Conservation (phyloP, 1,140 invertebrate genomes). For the Hyposmocoma kahamanoa region DNA sequence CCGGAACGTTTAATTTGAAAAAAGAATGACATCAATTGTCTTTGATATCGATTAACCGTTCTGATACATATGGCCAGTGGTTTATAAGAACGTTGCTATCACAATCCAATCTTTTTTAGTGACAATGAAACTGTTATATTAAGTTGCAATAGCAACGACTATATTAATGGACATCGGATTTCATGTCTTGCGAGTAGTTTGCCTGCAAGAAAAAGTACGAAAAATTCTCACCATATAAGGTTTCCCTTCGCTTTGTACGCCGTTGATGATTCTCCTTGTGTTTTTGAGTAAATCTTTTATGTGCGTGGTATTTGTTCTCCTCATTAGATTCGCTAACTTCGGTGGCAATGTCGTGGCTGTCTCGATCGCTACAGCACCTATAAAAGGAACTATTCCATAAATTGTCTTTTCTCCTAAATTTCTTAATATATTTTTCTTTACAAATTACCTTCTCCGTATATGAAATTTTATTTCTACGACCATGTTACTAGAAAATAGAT, state of each 20-base stretch:
- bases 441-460: no score
- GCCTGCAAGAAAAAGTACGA: not conserved
- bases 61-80: not conserved
- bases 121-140: not conserved
- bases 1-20: not conserved
- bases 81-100: not conserved
- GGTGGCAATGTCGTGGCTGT: conserved; percentile 25
- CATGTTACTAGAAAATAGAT: no score
- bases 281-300: conserved; percentile 25
- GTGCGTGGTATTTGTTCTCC: conserved; percentile 23
- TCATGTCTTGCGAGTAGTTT: not conserved
- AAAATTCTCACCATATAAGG: conserved; percentile 39
- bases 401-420: no score
- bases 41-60: not conserved
- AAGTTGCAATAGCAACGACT: not conserved
- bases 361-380: conserved; percentile 19
- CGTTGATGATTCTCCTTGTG: conserved; percentile 35
- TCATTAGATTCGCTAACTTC: conserved; percentile 23
- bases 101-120: not conserved
- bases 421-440: no score
- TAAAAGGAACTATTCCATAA: no score
- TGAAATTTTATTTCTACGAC: no score
- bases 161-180: not conserved
- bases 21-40: not conserved
- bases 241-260: conserved; percentile 23